These are phyloP conservation scores for Leistus spinibarbis DNA, from an alignment of 2,888 invertebrate species.

Conservation along the genomic window DNA sequence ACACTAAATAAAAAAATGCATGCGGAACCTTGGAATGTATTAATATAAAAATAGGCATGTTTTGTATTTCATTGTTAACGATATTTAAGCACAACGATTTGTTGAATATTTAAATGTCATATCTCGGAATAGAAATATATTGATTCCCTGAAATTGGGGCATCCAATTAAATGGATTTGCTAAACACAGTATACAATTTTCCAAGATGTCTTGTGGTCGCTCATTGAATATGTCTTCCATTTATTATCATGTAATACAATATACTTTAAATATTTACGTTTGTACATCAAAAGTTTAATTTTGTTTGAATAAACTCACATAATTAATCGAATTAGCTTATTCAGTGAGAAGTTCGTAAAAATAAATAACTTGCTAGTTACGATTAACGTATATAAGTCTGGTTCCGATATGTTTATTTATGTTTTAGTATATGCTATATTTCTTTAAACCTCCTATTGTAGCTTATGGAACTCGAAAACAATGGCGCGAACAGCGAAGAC, in stretches of 20 bases:
- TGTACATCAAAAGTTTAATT: background rate
- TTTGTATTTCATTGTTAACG: no score
- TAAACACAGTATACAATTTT: background rate
- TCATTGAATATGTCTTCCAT: background rate
- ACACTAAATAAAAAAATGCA: background rate
- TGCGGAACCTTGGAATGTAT: background rate
- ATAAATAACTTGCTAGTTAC: no score
- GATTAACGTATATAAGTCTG: no score
- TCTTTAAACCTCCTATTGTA: constrained; percentile 54
- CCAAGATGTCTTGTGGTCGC: background rate
- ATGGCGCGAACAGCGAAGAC: constrained; percentile 78
- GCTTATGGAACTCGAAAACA: constrained; percentile 84
- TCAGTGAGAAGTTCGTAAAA: no score
- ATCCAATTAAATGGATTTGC: constrained; percentile 27
- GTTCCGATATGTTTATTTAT: no score
- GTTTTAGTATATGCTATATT: no score
- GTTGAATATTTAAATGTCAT: background rate
- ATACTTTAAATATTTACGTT: constrained; percentile 2
- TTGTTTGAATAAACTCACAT: no score
- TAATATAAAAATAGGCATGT: background rate
- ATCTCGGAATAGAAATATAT: constrained; percentile 13
- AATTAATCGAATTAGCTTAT: no score
- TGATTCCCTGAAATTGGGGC: constrained; percentile 28
- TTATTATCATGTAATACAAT: background rate
- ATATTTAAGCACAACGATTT: no score